phyloP scores from a whole-genome alignment of 2,888 invertebrate genomes.

The Sisyra nigra region DNA sequence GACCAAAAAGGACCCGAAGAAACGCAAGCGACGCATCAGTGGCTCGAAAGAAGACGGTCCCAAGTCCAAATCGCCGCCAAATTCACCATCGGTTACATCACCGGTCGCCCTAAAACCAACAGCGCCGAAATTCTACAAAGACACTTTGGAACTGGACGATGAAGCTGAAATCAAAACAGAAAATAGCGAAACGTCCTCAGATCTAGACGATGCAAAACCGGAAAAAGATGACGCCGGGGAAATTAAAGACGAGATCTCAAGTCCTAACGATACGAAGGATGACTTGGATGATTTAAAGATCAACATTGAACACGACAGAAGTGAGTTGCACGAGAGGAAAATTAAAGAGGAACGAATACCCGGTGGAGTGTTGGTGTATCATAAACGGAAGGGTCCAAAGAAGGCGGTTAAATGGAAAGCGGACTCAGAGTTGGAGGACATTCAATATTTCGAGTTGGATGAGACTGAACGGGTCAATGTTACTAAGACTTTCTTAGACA shows the following conservation, averaged over 20 bases:
- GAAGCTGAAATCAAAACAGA: slow-evolving; percentile 33
- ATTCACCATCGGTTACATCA: slow-evolving; percentile 25
- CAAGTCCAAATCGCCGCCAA: slow-evolving; percentile 24
- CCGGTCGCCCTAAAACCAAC: slow-evolving; percentile 27
- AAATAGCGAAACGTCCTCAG: slow-evolving; percentile 15
- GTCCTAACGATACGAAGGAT: slow-evolving; percentile 15
- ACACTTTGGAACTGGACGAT: slow-evolving; percentile 62
- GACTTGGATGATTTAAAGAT: neutral
- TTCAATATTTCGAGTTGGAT: slow-evolving; percentile 85
- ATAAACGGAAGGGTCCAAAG: slow-evolving; percentile 62
- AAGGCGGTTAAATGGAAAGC: slow-evolving; percentile 70
- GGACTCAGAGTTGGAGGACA: slow-evolving; percentile 61
- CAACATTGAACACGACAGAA: slow-evolving; percentile 18
- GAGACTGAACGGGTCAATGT: slow-evolving; percentile 94
- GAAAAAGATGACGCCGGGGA: slow-evolving; percentile 23
- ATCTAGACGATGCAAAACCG: slow-evolving; percentile 13
- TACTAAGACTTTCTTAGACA: slow-evolving; percentile 76
- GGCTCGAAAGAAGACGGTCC: slow-evolving; percentile 42
- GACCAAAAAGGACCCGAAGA: slow-evolving; percentile 55
- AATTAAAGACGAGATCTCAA: slow-evolving; percentile 19
- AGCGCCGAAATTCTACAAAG: slow-evolving; percentile 72
- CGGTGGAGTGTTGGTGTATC: slow-evolving; percentile 51
- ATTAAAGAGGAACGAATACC: slow-evolving; percentile 15
- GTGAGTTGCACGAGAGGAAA: slow-evolving; percentile 18
- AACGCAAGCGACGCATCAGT: slow-evolving; percentile 59